Evolutionary conservation across 2,797 vertebrate species (phyloP).

Genomic region (Pogoniulus pusillus): DNA sequence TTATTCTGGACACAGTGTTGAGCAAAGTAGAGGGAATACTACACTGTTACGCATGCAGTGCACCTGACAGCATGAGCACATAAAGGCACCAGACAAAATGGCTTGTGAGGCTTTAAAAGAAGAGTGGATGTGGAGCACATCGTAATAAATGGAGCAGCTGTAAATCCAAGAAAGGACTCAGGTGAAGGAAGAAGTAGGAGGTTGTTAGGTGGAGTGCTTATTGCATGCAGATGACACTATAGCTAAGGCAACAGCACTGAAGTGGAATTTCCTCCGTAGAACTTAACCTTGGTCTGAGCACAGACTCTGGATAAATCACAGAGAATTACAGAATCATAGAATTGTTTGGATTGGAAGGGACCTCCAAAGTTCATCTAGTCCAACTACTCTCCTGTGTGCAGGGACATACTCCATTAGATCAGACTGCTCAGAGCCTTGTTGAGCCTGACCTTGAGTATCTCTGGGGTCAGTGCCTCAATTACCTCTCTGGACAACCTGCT

Average conservation of each 20-base stretch:
- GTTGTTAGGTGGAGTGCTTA: background rate
- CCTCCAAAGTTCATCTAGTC: too few relatives aligned
- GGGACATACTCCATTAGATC: too few relatives aligned
- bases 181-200: background rate
- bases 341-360: too few relatives aligned
- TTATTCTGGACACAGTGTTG: background rate
- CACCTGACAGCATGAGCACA: background rate
- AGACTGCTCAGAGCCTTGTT: too few relatives aligned
- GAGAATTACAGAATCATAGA: background rate
- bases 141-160: background rate
- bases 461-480: too few relatives aligned
- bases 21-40: background rate
- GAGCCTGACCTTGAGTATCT: too few relatives aligned
- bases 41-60: background rate
- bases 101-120: background rate
- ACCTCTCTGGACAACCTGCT: too few relatives aligned
- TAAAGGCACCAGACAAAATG: rapidly evolving
- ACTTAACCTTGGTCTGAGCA: background rate
- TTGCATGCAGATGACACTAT: background rate
- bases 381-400: too few relatives aligned
- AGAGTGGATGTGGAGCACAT: background rate
- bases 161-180: background rate
- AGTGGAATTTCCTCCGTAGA: background rate
- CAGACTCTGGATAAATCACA: background rate
- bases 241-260: background rate